Evolutionary conservation across 2,797 vertebrate species (phyloP).

Genomic region (Naso thynnoides): DNA sequence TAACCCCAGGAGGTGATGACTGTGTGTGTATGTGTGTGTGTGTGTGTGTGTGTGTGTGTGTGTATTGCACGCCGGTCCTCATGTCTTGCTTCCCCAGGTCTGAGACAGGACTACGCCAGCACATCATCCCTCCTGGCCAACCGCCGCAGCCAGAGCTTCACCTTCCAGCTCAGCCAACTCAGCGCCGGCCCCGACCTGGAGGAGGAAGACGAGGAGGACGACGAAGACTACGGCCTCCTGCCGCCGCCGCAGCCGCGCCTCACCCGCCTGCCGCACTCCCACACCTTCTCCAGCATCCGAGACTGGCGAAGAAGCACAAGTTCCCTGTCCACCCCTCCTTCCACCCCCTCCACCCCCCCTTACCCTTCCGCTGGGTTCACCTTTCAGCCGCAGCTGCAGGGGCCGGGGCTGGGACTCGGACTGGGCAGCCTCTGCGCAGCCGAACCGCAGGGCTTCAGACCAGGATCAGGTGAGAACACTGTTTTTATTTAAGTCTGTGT

Average conservation of each 20-base stretch:
- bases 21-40: constrained; percentile 29
- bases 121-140: constrained; percentile 84
- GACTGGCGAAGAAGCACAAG: constrained; percentile 90
- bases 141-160: constrained; percentile 88
- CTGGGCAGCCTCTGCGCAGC: too few relatives aligned
- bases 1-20: constrained; percentile 77
- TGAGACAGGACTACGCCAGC: constrained; percentile 94
- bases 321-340: constrained; percentile 86
- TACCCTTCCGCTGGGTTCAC: constrained; percentile 84
- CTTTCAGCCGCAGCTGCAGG: constrained; percentile 72
- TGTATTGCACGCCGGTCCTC: constrained; percentile 41
- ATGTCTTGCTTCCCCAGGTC: constrained; percentile 83
- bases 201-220: constrained; percentile 88
- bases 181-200: constrained; percentile 87
- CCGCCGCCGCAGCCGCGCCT: constrained; percentile 91
- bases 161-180: constrained; percentile 83
- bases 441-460: too few relatives aligned
- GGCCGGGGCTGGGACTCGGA: constrained; percentile 47
- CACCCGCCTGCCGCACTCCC: constrained; percentile 91
- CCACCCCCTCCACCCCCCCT: constrained; percentile 84
- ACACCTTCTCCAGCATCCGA: constrained; percentile 93
- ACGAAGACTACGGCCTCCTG: constrained; percentile 90
- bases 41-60: constrained; percentile 20
- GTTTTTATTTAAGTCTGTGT: not conserved
- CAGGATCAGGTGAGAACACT: constrained; percentile 81